Conservation (phyloP, 2,113 vertebrate genomes). For the Vidua macroura region DNA sequence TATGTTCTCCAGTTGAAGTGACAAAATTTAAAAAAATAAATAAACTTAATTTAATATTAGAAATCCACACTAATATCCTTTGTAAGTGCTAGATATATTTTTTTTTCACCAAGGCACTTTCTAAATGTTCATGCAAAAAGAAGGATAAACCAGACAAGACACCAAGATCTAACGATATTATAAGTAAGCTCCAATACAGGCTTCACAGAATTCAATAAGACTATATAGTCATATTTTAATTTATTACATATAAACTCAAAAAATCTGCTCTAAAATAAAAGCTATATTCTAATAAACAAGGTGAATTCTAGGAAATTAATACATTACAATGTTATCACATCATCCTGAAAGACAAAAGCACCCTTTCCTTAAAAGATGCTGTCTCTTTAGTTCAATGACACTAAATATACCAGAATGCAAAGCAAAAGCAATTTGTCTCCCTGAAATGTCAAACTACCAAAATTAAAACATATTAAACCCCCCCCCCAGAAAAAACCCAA, state of each 20-base stretch:
- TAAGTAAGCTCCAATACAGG: not conserved
- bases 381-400: not conserved
- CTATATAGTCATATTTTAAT: not conserved
- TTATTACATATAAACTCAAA: not conserved
- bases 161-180: not conserved
- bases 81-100: not conserved
- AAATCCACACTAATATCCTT: not conserved
- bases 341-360: not conserved
- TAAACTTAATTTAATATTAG: not conserved
- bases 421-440: not conserved
- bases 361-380: not conserved
- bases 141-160: not conserved
- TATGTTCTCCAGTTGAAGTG: not conserved
- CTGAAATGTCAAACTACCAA: not conserved
- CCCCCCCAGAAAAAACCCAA: fast-evolving
- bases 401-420: not conserved
- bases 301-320: not conserved
- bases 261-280: not conserved
- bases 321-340: not conserved
- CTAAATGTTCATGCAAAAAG: not conserved
- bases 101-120: not conserved
- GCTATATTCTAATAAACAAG: not conserved
- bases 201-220: not conserved
- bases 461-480: not conserved
- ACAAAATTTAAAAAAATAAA: not conserved